Evolutionary conservation across 2,113 vertebrate species (phyloP).

Genomic region (Egretta garzetta): DNA sequence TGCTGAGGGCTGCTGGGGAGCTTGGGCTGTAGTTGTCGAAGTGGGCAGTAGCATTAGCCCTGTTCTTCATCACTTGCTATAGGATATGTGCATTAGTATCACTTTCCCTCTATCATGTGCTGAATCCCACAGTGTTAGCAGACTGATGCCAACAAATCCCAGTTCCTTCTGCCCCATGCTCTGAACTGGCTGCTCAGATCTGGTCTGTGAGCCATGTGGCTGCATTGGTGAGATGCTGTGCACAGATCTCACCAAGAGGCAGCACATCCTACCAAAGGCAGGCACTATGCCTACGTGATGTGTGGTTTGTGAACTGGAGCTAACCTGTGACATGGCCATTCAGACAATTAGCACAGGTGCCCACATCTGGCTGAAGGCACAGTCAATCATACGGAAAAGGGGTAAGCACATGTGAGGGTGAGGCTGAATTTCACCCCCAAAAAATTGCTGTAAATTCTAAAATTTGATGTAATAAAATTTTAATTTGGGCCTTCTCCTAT

Average conservation of each 20-base stretch:
- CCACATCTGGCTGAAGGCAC: neutral
- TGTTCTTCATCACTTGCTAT: neutral
- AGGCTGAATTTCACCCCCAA: neutral
- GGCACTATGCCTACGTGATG: fast-evolving
- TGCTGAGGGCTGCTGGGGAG: neutral
- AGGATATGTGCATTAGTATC: neutral
- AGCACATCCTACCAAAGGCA: neutral
- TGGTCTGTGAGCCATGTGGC: fast-evolving
- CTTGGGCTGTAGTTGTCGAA: neutral
- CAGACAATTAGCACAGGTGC: neutral
- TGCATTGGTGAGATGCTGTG: neutral
- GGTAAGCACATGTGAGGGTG: neutral
- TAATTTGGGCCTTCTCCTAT: neutral
- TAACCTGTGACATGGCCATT: neutral
- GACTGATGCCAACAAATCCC: neutral
- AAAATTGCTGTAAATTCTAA: neutral
- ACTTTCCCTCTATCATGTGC: neutral
- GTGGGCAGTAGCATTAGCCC: neutral
- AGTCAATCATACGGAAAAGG: neutral
- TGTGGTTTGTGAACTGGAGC: neutral
- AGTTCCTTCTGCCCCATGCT: neutral
- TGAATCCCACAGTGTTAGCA: neutral
- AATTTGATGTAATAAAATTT: neutral
- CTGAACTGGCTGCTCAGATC: neutral
- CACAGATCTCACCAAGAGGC: neutral